Evolutionary conservation across 92 coral and sea anemone species (phyloP).

Genomic region (Porites lobata): DNA sequence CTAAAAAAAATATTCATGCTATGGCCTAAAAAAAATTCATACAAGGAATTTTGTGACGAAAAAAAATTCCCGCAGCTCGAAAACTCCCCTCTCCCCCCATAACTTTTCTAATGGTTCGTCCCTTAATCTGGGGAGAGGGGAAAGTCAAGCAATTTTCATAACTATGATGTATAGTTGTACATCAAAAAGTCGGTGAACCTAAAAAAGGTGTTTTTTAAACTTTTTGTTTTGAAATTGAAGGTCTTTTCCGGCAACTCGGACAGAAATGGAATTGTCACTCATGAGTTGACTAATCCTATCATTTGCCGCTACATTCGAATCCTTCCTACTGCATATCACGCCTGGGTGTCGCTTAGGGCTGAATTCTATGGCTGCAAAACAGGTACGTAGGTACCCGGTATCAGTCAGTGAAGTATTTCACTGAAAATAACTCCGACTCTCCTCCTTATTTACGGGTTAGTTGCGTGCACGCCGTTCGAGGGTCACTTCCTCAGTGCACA

Average conservation of each 20-base stretch:
- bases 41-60: too few species aligned
- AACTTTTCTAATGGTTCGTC: too few species aligned
- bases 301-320: background rate
- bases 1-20: too few species aligned
- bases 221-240: background rate
- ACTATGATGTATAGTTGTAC: background rate
- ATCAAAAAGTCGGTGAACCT: background rate
- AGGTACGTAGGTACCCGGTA: background rate
- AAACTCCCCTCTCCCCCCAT: too few species aligned
- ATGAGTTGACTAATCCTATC: slow-evolving; percentile 2
- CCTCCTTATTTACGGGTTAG: too few species aligned
- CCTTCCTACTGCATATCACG: background rate
- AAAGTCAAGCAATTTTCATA: too few species aligned
- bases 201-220: background rate
- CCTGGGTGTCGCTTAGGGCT: background rate
- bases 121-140: too few species aligned
- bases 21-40: too few species aligned
- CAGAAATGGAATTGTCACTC: background rate
- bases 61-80: too few species aligned
- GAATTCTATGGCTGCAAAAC: slow-evolving; percentile 30
- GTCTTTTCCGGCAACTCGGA: background rate
- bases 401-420: background rate
- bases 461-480: too few species aligned
- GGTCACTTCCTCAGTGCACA: too few species aligned
- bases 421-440: background rate